Evolutionary conservation across 1,140 invertebrate genomes (phyloP).

Genomic region (Megathymus violae): DNA sequence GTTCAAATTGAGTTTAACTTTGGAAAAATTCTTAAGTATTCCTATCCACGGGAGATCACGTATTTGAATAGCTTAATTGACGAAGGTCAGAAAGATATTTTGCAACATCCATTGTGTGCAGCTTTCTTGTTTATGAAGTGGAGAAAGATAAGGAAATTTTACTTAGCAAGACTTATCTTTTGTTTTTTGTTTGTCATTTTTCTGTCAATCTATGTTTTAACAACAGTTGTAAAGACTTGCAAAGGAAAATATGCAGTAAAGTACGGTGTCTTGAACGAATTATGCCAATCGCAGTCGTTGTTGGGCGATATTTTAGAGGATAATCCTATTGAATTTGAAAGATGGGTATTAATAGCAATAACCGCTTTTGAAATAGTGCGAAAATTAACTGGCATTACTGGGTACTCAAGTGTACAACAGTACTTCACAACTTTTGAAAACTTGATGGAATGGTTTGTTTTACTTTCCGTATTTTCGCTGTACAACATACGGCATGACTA

Average conservation of each 20-base stretch:
- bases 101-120: conserved; percentile 86
- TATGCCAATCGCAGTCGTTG: conserved; percentile 81
- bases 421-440: conserved; percentile 87
- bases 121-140: conserved; percentile 87
- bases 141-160: conserved; percentile 87
- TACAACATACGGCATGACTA: conserved; percentile 79
- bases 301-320: conserved; percentile 81
- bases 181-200: conserved; percentile 86
- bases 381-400: conserved; percentile 85
- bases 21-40: conserved; percentile 84
- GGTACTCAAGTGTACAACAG: conserved; percentile 84
- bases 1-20: conserved; percentile 86
- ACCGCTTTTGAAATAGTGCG: conserved; percentile 84
- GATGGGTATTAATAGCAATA: conserved; percentile 83
- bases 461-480: conserved; percentile 84
- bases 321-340: conserved; percentile 84
- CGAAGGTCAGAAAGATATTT: conserved; percentile 85
- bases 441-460: conserved; percentile 85
- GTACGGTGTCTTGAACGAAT: conserved; percentile 73
- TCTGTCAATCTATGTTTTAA: conserved; percentile 85
- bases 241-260: conserved; percentile 69
- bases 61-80: conserved; percentile 86
- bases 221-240: conserved; percentile 80
- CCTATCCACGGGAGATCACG: conserved; percentile 85
- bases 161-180: conserved; percentile 85